Evolutionary conservation across 2,113 vertebrate genomes (phyloP).

Genomic region (Sakesphorus luctuosus): DNA sequence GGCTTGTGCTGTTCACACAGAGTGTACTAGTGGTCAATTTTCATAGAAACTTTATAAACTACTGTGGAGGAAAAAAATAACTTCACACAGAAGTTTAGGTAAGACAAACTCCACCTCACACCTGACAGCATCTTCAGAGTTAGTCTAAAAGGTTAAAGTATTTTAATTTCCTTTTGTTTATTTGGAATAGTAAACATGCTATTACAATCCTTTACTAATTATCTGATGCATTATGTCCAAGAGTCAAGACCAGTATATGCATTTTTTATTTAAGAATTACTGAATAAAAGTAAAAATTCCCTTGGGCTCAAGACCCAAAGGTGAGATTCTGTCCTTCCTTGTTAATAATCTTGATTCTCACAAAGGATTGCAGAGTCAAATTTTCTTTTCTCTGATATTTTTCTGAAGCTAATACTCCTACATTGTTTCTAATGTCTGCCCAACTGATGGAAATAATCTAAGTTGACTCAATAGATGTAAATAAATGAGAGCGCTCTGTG

Average conservation of each 20-base stretch:
- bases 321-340: neutral
- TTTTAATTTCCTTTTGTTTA: neutral
- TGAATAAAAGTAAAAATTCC: neutral
- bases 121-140: neutral
- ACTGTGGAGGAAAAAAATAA: neutral
- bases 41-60: neutral
- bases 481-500: neutral
- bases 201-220: neutral
- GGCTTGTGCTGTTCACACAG: neutral
- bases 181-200: neutral
- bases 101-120: neutral
- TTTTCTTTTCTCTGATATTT: neutral
- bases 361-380: neutral
- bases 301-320: neutral
- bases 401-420: neutral
- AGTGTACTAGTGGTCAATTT: neutral
- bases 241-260: neutral
- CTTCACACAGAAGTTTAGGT: neutral
- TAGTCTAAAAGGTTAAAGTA: neutral
- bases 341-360: neutral
- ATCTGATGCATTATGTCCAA: neutral
- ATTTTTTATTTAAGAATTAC: neutral
- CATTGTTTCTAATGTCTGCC: neutral
- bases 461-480: neutral
- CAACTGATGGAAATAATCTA: neutral